A percentile compares a stretch with the other conserved stretches of the same genome.
Conservation (phyloP, 2,113 vertebrate genomes). For the Albula glossodonta region DNA sequence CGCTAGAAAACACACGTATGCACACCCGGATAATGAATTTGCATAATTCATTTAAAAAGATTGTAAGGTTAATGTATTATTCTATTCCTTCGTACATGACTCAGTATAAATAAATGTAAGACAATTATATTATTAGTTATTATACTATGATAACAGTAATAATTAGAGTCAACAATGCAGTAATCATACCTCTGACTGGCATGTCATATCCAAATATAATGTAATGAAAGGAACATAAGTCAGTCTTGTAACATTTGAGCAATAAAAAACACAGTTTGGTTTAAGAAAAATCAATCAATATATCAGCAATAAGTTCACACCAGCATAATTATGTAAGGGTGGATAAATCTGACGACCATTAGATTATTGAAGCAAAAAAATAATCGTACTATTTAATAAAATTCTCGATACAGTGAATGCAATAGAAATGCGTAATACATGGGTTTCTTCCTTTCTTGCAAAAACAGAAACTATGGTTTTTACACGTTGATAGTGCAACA, state of each 20-base stretch:
- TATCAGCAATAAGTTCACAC: background rate
- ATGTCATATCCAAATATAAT: too few relatives aligned
- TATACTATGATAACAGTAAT: too few relatives aligned
- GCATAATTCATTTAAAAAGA: too few relatives aligned
- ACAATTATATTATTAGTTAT: too few relatives aligned
- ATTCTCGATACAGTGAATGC: background rate
- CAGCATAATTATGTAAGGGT: background rate
- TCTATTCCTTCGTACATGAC: too few relatives aligned
- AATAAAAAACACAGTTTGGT: background rate
- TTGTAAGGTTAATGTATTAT: too few relatives aligned
- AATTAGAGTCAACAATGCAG: too few relatives aligned
- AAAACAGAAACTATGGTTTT: background rate
- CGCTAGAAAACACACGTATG: too few relatives aligned
- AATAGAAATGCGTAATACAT: background rate
- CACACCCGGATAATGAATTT: too few relatives aligned
- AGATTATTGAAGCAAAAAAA: background rate
- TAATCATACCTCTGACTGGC: too few relatives aligned
- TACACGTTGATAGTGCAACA: background rate
- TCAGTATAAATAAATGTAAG: too few relatives aligned
- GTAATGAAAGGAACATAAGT: background rate
- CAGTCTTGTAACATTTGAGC: background rate
- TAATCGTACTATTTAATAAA: background rate
- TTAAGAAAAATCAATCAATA: background rate
- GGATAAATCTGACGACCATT: background rate
- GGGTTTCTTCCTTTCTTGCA: background rate